Evolutionary conservation across 2,797 vertebrate genomes (phyloP).

Genomic region (Phataginus tricuspis): DNA sequence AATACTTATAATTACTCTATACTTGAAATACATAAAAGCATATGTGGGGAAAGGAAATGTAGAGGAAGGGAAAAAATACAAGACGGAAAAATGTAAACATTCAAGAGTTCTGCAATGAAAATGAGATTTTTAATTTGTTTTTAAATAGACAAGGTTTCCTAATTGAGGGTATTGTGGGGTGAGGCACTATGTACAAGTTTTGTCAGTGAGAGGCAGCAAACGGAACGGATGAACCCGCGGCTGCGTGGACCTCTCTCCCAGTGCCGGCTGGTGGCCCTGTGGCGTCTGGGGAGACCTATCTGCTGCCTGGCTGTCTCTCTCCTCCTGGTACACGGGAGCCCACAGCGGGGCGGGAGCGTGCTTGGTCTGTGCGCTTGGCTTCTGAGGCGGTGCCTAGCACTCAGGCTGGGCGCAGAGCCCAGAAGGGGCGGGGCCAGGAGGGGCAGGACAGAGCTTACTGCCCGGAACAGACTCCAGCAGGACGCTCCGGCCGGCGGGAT

Average conservation of each 20-base stretch:
- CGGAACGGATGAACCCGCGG: fast-evolving
- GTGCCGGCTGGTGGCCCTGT: not conserved
- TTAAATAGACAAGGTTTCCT: not conserved
- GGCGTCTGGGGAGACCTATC: no score
- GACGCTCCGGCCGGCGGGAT: not conserved
- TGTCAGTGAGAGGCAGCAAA: no score
- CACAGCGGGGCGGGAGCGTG: fast-evolving
- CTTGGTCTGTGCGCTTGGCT: fast-evolving
- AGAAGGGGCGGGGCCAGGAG: not conserved
- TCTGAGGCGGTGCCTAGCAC: not conserved
- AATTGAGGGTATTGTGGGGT: not conserved
- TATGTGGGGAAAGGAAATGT: not conserved
- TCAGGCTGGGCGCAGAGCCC: fast-evolving
- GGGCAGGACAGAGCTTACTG: not conserved
- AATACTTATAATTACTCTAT: fast-evolving
- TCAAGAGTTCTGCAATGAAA: no score
- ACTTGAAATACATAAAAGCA: not conserved
- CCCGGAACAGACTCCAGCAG: fast-evolving
- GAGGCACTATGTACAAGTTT: fast-evolving
- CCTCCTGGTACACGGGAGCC: fast-evolving
- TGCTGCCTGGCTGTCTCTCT: fast-evolving
- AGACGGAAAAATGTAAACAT: not conserved
- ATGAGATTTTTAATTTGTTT: not conserved
- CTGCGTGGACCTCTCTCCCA: fast-evolving
- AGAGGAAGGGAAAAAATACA: not conserved